A percentile compares a stretch with the other conserved stretches of the same genome.
Conservation (phyloP, 2,797 vertebrate genomes). For the Potorous gilbertii region DNA sequence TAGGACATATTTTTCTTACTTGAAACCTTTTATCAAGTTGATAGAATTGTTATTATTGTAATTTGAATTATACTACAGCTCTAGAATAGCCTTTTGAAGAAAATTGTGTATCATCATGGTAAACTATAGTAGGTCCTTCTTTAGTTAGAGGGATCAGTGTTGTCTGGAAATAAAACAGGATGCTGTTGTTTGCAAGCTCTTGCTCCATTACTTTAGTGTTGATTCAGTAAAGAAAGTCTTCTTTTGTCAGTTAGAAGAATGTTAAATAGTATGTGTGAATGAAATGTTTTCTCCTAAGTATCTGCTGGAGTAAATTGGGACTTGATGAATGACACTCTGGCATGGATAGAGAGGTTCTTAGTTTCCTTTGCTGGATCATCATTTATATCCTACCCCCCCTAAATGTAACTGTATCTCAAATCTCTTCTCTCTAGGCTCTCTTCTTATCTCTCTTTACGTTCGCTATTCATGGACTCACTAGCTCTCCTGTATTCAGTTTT, state of each 20-base stretch:
- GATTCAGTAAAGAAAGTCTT: constrained; percentile 31
- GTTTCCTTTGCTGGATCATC: background rate
- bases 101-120: background rate
- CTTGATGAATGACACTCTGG: background rate
- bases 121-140: background rate
- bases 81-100: background rate
- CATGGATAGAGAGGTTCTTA: background rate
- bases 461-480: background rate
- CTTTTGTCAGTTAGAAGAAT: constrained; percentile 37
- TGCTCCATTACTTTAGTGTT: constrained; percentile 30
- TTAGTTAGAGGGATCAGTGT: background rate
- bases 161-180: background rate
- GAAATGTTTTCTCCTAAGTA: background rate
- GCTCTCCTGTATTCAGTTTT: background rate
- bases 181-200: constrained; percentile 47
- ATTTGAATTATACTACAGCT: background rate
- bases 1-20: background rate
- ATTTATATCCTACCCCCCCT: background rate
- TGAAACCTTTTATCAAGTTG: background rate
- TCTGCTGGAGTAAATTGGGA: constrained; percentile 1
- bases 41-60: background rate
- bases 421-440: background rate
- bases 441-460: background rate
- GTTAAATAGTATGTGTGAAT: constrained; percentile 6
- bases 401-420: background rate